phyloP scores from a whole-genome alignment of 1,140 invertebrate species.

The Danaus melanippus region DNA sequence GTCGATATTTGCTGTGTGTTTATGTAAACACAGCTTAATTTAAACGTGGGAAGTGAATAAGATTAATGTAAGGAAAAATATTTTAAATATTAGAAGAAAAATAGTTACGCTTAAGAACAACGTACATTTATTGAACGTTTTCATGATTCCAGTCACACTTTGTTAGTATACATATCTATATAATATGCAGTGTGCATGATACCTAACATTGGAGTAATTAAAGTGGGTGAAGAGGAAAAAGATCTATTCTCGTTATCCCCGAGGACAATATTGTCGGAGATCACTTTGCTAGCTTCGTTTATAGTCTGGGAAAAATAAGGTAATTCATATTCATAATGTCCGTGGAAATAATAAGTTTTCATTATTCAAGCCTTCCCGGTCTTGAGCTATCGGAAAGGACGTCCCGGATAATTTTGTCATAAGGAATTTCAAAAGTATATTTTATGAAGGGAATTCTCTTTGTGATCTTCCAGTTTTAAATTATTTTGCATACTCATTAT shows the following conservation, averaged over 20 bases:
- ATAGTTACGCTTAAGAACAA: too few species aligned
- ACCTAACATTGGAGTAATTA: slow-evolving; percentile 27
- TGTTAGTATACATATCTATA: too few species aligned
- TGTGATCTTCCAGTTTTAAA: background rate
- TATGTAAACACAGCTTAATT: too few species aligned
- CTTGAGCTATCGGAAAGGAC: slow-evolving; percentile 7
- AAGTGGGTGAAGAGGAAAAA: slow-evolving; percentile 26
- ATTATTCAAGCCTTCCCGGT: slow-evolving; percentile 30
- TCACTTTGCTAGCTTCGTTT: slow-evolving; percentile 29
- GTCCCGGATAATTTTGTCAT: slow-evolving; percentile 4
- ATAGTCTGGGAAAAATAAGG: slow-evolving; percentile 31
- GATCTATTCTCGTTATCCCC: slow-evolving; percentile 36
- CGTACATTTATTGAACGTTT: too few species aligned
- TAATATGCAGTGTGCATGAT: too few species aligned
- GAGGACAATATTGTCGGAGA: slow-evolving; percentile 31
- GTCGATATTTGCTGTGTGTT: too few species aligned
- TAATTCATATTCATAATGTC: slow-evolving; percentile 44
- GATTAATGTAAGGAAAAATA: too few species aligned
- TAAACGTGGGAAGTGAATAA: too few species aligned
- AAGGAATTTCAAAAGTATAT: slow-evolving; percentile 5
- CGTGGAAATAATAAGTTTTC: slow-evolving; percentile 39
- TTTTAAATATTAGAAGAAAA: too few species aligned
- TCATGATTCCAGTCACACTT: too few species aligned
- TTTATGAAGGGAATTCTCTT: slow-evolving; percentile 4
- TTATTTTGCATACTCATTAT: background rate